Conservation (phyloP, 2,797 vertebrate genomes). For the Sarcoramphus papa region DNA sequence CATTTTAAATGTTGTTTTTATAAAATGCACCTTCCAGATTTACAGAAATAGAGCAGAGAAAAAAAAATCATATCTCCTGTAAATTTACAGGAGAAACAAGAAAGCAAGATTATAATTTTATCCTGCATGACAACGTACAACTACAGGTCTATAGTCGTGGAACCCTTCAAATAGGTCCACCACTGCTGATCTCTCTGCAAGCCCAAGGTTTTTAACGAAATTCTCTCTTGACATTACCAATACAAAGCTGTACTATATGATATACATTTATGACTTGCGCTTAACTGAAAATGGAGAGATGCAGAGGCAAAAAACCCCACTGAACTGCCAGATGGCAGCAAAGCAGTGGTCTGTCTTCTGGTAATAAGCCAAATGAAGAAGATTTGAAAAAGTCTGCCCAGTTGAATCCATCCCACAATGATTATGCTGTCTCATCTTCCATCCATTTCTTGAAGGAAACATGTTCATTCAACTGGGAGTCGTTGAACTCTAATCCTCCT, state of each 20-base stretch:
- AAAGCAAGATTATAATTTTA: neutral
- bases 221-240: neutral
- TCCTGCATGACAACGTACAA: neutral
- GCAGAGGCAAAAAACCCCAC: neutral
- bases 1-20: neutral
- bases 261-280: neutral
- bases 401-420: neutral
- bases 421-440: neutral
- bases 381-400: neutral
- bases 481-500: neutral
- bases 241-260: neutral
- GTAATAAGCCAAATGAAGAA: neutral
- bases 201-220: neutral
- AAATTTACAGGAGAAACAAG: neutral
- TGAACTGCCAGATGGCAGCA: neutral
- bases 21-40: neutral
- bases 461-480: neutral
- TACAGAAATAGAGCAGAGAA: neutral
- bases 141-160: neutral
- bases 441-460: neutral
- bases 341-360: neutral
- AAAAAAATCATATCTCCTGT: neutral
- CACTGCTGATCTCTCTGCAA: neutral
- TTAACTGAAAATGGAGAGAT: neutral
- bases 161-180: neutral